Evolutionary conservation across 2,888 invertebrate species (phyloP), one percentile per base, ranked within the genome.

Genomic region (Hedya salicella): DNA sequence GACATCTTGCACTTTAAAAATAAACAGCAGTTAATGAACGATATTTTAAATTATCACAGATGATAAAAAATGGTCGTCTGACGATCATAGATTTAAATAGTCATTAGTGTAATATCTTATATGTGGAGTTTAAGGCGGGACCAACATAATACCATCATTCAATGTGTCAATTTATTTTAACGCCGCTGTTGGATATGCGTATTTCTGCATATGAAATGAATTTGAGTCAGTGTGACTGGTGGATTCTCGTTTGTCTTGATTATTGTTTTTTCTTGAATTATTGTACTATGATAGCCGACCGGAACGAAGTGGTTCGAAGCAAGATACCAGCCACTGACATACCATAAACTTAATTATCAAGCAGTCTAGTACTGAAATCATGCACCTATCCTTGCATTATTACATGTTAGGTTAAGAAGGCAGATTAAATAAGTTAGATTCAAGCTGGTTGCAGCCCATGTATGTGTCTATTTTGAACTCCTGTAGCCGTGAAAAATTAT

Each of bases 101-200:
- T 25, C 39, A 59, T 52, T 65, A 50, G 21, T 8, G 0, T 44
- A 54, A 25, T 36, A 56, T 39, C 59, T 52, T 52, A 59, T 59
- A 52, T 11, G 39, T n/a, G 13, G 8, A 39, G 39, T 53, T 39
- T 6, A 36, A 19, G 3, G 25, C 3, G 25, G 25, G 25, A 3
- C 4, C 3, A 25, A 25, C 0, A 25, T 46, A 16, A 16, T 42
- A n/a, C 17, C 17, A 50, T 17, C 36, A 36, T 40, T 50, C 30
- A 50, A 54, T 36, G 42, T 65, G 44, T 40, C 65, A 52, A 53
- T 46, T 36, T 49, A 32, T 36, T 46, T 52, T 25, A 25, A 25
- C 5, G 25, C 25, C 4, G 25, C 30, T 3, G n/a, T 9, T 25
- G 0, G 16, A 42, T n/a, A 42, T 52, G 16, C 40, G 0, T 25